These are phyloP conservation scores for Typhlichthys subterraneus DNA, from an alignment of 2,797 vertebrate species.

Conservation along the genomic window DNA sequence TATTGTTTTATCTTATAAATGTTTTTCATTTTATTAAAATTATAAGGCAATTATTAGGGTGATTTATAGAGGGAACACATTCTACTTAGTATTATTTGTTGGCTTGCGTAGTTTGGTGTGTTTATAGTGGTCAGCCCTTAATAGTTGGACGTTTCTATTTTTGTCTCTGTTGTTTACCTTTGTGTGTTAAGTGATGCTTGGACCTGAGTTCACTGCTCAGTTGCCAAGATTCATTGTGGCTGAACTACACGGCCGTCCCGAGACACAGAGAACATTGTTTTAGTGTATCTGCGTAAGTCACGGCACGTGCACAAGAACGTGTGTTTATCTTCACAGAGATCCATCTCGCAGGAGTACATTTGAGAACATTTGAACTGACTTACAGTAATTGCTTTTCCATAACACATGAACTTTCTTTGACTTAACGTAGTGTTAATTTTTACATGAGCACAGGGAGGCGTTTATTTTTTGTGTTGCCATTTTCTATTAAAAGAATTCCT, in stretches of 20 bases:
- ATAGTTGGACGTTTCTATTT: conserved; percentile 49
- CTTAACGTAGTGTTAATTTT: too few relatives aligned
- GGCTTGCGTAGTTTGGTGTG: conserved; percentile 29
- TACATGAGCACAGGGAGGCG: too few relatives aligned
- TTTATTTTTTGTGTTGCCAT: too few relatives aligned
- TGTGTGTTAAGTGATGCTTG: conserved; percentile 50
- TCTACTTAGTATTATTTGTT: conserved; percentile 1
- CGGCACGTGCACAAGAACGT: background rate
- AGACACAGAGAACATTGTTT: conserved; percentile 13
- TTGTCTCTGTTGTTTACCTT: conserved; percentile 49
- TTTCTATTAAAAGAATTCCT: too few relatives aligned
- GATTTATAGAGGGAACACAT: too few relatives aligned
- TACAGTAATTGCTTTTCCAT: background rate
- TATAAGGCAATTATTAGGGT: background rate
- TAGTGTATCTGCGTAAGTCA: conserved; percentile 5
- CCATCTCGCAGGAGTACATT: conserved; percentile 5
- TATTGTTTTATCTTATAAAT: too few relatives aligned
- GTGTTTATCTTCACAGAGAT: background rate
- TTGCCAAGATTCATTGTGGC: conserved; percentile 38
- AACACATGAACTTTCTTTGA: background rate
- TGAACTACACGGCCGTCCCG: conserved; percentile 25
- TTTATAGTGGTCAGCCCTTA: conserved; percentile 20
- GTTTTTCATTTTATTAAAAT: background rate
- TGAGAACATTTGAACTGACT: background rate
- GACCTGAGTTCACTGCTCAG: conserved; percentile 31